Conservation (phyloP, 2,113 vertebrate species). For the Chionis minor region DNA sequence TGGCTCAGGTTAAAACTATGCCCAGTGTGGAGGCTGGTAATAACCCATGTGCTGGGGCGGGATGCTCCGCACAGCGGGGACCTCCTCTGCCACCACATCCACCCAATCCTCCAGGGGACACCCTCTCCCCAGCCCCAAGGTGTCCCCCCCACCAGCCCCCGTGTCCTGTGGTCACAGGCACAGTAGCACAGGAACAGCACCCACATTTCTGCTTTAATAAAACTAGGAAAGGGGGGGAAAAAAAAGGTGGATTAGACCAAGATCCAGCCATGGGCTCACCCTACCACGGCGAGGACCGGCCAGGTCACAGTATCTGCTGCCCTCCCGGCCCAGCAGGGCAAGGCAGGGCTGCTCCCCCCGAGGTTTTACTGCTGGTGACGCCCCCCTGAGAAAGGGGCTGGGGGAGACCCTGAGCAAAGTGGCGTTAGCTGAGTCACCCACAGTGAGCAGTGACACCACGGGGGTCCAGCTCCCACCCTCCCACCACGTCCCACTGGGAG, state of each 20-base stretch:
- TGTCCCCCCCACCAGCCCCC: background rate
- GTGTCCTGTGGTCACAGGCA: background rate
- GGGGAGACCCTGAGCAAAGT: background rate
- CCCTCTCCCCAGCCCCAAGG: background rate
- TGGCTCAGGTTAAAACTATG: conserved; percentile 46
- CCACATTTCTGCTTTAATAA: conserved; percentile 31
- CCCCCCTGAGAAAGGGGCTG: accelerated
- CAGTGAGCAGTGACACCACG: accelerated
- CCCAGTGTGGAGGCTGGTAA: background rate
- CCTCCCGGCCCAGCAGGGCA: background rate
- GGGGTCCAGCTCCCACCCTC: background rate
- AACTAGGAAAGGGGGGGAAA: background rate
- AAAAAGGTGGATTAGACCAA: background rate
- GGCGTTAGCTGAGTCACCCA: accelerated
- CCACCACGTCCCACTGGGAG: accelerated
- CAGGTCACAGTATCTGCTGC: conserved; percentile 11
- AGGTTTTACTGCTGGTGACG: conserved; percentile 34
- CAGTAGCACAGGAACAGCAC: background rate
- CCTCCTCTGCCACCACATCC: no score
- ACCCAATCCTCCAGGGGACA: no score
- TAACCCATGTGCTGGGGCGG: accelerated
- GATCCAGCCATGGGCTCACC: background rate
- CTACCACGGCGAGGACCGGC: background rate
- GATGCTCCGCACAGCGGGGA: accelerated
- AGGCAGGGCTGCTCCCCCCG: background rate